A percentile compares a stretch with the other conserved stretches of the same genome.
Conservation (phyloP, 1,140 invertebrate species). For the Achatina immaculata region DNA sequence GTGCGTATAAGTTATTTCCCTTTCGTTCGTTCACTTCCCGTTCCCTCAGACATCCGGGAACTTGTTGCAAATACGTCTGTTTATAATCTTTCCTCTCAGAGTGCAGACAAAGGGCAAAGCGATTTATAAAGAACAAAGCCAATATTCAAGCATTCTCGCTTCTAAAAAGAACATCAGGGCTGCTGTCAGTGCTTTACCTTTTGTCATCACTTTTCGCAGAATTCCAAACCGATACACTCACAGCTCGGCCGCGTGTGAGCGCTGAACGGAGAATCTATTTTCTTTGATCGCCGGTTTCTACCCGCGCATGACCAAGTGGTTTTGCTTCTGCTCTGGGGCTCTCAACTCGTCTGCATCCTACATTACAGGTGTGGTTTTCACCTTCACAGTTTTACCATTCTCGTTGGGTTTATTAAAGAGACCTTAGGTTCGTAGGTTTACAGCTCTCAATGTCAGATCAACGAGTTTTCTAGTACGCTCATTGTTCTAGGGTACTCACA, state of each 20-base stretch:
- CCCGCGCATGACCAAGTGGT: not conserved
- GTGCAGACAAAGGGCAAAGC: not conserved
- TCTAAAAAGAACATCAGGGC: not conserved
- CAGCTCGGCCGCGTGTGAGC: not conserved
- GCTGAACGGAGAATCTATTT: not conserved
- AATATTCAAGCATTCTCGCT: not conserved
- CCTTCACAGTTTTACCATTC: not conserved
- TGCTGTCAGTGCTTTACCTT: not conserved
- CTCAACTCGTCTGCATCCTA: not conserved
- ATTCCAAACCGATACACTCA: not conserved
- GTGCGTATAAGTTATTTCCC: too few species aligned
- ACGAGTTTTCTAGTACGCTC: not conserved
- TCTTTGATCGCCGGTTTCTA: constrained; percentile 5
- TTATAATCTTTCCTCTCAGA: not conserved
- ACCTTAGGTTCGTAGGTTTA: not conserved
- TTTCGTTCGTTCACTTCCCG: not conserved
- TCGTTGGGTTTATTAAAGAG: not conserved
- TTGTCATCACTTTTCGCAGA: not conserved
- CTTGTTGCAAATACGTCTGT: not conserved
- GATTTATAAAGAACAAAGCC: not conserved
- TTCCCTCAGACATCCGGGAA: not conserved
- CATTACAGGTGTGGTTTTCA: constrained; percentile 19
- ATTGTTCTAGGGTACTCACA: not conserved
- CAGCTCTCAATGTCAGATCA: not conserved
- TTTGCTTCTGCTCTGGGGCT: not conserved